Evolutionary conservation across 1,140 invertebrate species (phyloP), one percentile per base, ranked within the genome.

Genomic region (Scaptomyza hsui): DNA sequence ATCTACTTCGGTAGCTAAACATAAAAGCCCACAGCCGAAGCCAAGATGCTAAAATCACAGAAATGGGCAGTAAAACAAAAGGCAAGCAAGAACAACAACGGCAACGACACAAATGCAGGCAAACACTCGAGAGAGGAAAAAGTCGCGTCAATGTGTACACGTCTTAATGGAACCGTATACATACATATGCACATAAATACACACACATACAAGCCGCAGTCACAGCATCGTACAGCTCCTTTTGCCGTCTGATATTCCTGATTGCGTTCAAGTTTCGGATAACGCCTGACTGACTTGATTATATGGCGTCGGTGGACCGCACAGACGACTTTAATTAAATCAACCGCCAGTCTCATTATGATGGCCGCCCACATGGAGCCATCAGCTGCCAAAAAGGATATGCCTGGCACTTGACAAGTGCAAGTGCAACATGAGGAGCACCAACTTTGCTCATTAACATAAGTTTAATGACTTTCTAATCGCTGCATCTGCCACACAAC

Each of bases 391-490:
- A 12, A 48, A n/a, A 48, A 49, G 81, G 77, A 80, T 70, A 37
- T 57, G 42, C 62, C 4, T 68, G 82, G 67, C 82, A 75, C 62
- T 48, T 86, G 77, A 69, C 76, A 86, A 74, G 73, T 68, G 73
- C 44, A 61, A 52, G 19, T 49, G 19, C 44, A 42, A 52, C 26
- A 56, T 78, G 53, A 37, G 59, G 16, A 45, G 44, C 32, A 49
- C 45, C 49, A 60, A 60, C 48, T 53, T 39, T 37, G 72, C 79
- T 90, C 83, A 89, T 90, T 90, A 90, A 73, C 85, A 89, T 88
- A 73, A 76, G 75, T 88, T 89, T 90, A 90, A 90, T 82, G 89
- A 78, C 60, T 81, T 90, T 90, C 89, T 90, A 90, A 90, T 90
- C 89, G 74, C 57, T 73, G 64, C 62, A 57, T 47, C 49, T 72